These are phyloP conservation scores for Antheraea assamensis DNA, from an alignment of 2,888 invertebrate genomes.

Conservation along the genomic window DNA sequence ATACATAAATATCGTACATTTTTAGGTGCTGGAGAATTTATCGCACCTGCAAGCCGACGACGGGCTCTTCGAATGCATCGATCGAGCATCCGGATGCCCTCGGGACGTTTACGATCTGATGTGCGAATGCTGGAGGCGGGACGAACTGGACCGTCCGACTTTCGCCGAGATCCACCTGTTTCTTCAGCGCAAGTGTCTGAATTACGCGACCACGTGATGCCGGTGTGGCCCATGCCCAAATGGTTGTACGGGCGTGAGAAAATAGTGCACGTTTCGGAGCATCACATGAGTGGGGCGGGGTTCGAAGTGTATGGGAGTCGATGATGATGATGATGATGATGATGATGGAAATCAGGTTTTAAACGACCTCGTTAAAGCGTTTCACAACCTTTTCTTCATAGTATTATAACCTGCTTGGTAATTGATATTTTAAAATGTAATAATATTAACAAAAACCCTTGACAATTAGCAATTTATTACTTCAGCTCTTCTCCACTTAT, in stretches of 20 bases:
- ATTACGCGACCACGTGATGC: conserved; percentile 59
- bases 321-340: background rate
- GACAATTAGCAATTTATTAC: background rate
- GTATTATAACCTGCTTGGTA: no score
- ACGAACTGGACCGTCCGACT: conserved; percentile 87
- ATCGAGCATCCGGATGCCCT: conserved; percentile 86
- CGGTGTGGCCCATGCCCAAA: conserved; percentile 39
- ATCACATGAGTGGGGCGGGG: conserved; percentile 26
- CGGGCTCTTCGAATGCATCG: conserved; percentile 83
- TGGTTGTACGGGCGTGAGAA: conserved; percentile 34
- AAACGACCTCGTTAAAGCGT: conserved; percentile 17
- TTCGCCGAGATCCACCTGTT: conserved; percentile 92
- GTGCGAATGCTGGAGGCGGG: conserved; percentile 92
- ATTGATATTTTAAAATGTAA: no score
- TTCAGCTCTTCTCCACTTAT: no score
- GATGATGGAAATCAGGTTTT: conserved; percentile 40
- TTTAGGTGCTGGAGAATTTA: conserved; percentile 89
- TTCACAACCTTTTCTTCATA: background rate
- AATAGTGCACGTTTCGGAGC: conserved; percentile 42
- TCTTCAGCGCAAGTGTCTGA: conserved; percentile 82
- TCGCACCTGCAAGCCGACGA: conserved; percentile 86
- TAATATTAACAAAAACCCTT: background rate
- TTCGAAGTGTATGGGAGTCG: conserved; percentile 22
- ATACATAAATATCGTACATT: no score
- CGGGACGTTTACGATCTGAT: conserved; percentile 93